Conservation (phyloP, 2,888 invertebrate species). For the Tholera decimalis region DNA sequence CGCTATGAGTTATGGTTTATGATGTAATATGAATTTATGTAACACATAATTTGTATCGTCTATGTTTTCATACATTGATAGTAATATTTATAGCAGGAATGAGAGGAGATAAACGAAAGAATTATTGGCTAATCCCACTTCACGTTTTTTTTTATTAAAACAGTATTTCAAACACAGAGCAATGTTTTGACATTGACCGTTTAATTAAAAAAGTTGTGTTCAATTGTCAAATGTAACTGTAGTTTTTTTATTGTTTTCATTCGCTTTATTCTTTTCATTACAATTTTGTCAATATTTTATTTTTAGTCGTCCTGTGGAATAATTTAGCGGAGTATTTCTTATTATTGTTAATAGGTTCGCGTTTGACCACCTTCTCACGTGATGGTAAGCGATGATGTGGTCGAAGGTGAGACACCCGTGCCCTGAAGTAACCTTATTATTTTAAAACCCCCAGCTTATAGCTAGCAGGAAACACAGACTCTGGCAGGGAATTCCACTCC, state of each 20-base stretch:
- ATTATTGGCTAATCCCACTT: not conserved
- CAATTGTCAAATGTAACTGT: not conserved
- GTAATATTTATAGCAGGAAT: not conserved
- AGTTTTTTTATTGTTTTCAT: not conserved
- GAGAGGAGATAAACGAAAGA: not conserved
- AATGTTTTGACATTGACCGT: not conserved
- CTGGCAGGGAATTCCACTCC: no score
- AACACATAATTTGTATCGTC: conserved; percentile 10
- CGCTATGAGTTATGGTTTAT: conserved; percentile 22
- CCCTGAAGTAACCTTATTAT: no score
- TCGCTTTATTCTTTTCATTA: not conserved
- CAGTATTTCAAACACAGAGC: conserved; percentile 1
- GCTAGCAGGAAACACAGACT: no score
- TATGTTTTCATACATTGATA: conserved; percentile 9
- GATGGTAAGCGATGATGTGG: no score
- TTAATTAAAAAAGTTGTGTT: not conserved
- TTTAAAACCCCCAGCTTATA: no score
- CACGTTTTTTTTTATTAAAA: conserved; percentile 10
- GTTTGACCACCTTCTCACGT: no score
- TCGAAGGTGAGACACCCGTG: no score
- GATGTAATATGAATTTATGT: not conserved
- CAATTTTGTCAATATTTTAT: no score
- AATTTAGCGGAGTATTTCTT: no score
- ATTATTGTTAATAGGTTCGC: no score
- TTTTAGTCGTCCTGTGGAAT: no score